These are phyloP conservation scores for Cyclophora albipunctata DNA, from an alignment of 2,888 invertebrate genomes.

Conservation along the genomic window DNA sequence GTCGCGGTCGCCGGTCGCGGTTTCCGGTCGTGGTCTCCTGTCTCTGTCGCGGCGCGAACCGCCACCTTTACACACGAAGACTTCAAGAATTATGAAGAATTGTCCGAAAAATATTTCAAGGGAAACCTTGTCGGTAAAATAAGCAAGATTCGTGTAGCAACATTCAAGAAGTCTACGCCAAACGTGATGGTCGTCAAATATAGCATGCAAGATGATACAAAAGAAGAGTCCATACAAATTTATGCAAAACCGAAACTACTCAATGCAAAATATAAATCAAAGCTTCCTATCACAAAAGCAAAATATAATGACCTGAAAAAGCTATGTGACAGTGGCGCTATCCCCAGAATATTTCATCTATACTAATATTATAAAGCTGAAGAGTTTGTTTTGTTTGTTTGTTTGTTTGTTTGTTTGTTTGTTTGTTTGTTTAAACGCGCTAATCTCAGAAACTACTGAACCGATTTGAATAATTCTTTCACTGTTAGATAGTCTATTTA, in stretches of 20 bases:
- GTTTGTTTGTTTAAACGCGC: too few species aligned
- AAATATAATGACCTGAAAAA: slow-evolving; percentile 11
- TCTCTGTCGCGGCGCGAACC: too few species aligned
- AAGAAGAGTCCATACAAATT: neutral
- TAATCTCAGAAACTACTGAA: too few species aligned
- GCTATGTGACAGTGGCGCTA: slow-evolving; percentile 8
- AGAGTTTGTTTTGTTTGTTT: too few species aligned
- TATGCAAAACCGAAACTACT: neutral
- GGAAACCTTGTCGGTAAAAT: slow-evolving; percentile 2
- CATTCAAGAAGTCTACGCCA: slow-evolving; percentile 2
- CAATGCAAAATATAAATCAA: slow-evolving; percentile 1
- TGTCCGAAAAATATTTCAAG: slow-evolving; percentile 1
- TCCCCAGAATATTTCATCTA: slow-evolving; percentile 9
- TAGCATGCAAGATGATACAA: slow-evolving; percentile 1
- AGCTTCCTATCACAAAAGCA: slow-evolving; percentile 4
- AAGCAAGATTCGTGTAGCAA: slow-evolving; percentile 2
- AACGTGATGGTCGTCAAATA: slow-evolving; percentile 1
- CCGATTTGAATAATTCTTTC: too few species aligned
- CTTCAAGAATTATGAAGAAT: slow-evolving; percentile 2
- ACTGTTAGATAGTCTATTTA: too few species aligned
- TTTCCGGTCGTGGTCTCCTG: too few species aligned
- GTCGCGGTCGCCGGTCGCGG: too few species aligned
- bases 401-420: too few species aligned
- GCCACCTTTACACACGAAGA: neutral
- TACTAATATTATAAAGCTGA: too few species aligned